Percentiles rank a stretch among this genome's conserved stretches.
phyloP scores from a whole-genome alignment of 2,888 invertebrate species.

The Diarsia dahlii region DNA sequence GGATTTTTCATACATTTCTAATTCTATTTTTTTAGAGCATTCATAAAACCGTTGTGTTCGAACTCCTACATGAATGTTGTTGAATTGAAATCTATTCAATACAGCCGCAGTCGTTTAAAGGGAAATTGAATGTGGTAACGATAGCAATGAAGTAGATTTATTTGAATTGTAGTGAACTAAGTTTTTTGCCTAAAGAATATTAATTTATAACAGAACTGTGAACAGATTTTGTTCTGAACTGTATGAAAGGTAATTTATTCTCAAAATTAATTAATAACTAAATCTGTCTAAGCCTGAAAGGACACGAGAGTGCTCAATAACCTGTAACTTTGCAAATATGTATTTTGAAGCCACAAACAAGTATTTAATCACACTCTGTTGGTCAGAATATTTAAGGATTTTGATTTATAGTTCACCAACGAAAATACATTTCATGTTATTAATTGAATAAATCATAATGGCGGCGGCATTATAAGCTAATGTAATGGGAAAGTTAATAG shows the following conservation, averaged over 20 bases:
- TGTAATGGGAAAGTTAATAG: conserved; percentile 7
- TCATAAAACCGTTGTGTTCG: conserved; percentile 26
- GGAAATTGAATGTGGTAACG: conserved; percentile 23
- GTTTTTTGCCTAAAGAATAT: conserved; percentile 13
- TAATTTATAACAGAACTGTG: background rate
- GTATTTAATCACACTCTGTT: background rate
- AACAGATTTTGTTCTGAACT: background rate
- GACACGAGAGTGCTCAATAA: background rate
- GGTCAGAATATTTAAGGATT: background rate
- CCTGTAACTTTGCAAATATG: background rate
- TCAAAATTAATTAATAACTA: background rate
- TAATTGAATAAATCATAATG: conserved; percentile 2
- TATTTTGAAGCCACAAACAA: background rate
- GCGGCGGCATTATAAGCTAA: background rate
- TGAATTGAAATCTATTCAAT: conserved; percentile 43
- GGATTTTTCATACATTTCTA: conserved; percentile 47
- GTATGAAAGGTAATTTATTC: background rate
- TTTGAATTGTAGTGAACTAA: background rate
- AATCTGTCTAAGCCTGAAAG: background rate
- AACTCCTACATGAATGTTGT: conserved; percentile 28
- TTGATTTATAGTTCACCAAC: conserved; percentile 7
- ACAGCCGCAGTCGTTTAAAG: conserved; percentile 20
- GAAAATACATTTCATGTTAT: background rate
- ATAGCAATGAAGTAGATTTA: conserved; percentile 4
- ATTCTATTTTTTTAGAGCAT: conserved; percentile 40